Percentiles rank a stretch among this genome's conserved stretches.
Conservation (phyloP, 1,140 invertebrate species). For the Drosophila nannoptera region DNA sequence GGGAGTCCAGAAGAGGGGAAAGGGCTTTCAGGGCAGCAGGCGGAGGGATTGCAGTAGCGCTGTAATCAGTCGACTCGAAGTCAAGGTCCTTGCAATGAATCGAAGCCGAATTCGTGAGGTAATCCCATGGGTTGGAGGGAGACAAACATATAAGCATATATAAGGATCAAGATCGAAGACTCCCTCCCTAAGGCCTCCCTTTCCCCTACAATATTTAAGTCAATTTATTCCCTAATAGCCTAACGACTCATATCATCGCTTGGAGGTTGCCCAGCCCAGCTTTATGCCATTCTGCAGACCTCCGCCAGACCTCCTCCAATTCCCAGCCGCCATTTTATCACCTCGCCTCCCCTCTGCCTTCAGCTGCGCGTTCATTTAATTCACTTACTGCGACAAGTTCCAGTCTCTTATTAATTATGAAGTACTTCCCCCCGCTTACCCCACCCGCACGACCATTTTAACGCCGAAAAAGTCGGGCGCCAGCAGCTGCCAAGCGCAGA, state of each 20-base stretch:
- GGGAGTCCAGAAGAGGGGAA: too few species aligned
- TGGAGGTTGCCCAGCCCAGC: too few species aligned
- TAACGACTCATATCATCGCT: too few species aligned
- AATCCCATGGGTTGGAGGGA: too few species aligned
- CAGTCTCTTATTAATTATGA: slow-evolving; percentile 60
- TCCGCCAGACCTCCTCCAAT: too few species aligned
- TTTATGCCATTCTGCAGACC: too few species aligned
- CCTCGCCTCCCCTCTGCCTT: not conserved
- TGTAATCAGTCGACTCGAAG: slow-evolving; percentile 41
- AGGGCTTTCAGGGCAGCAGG: not conserved
- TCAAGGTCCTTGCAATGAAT: slow-evolving; percentile 37
- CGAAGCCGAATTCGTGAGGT: slow-evolving; percentile 2
- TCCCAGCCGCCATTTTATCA: not conserved
- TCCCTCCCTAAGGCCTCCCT: too few species aligned
- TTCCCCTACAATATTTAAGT: too few species aligned
- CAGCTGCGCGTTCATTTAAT: slow-evolving; percentile 50
- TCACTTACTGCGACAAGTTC: slow-evolving; percentile 54
- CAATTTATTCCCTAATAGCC: too few species aligned
- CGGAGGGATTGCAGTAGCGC: not conserved
- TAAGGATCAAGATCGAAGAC: too few species aligned
- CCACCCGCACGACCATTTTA: not conserved
- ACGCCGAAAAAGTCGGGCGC: slow-evolving; percentile 10
- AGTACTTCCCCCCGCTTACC: not conserved
- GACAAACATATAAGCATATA: too few species aligned
- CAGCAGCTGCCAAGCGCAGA: slow-evolving; percentile 26